Evolutionary conservation across 2,113 vertebrate genomes (phyloP).

Genomic region (Fulmarus glacialis): DNA sequence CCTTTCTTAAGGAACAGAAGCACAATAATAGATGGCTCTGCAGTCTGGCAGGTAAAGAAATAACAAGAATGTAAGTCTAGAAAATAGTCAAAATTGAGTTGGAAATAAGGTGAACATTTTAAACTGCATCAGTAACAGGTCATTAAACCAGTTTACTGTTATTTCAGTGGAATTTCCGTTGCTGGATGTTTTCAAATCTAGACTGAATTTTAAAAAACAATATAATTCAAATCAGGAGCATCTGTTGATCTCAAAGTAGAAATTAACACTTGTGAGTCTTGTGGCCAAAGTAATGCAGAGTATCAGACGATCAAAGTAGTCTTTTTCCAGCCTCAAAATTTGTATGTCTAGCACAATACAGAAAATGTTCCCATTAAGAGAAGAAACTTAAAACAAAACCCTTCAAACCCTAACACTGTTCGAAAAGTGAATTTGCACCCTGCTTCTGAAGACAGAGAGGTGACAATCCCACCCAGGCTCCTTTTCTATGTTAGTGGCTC

Average conservation of each 20-base stretch:
- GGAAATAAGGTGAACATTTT: background rate
- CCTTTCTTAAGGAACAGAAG: background rate
- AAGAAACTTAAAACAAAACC: constrained; percentile 8
- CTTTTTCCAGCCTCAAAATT: background rate
- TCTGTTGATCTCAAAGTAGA: background rate
- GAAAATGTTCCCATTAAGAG: background rate
- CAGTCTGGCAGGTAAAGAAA: background rate
- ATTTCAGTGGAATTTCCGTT: background rate
- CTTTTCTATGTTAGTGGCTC: background rate
- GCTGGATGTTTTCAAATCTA: background rate
- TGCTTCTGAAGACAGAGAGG: background rate
- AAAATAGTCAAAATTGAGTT: background rate
- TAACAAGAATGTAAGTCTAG: background rate
- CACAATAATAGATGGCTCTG: background rate
- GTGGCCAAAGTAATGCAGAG: background rate
- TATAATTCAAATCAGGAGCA: background rate
- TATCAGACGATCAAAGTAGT: background rate
- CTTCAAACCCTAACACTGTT: background rate
- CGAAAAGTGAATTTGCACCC: constrained; percentile 49
- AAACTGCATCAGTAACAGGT: background rate
- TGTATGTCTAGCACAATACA: background rate
- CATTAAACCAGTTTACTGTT: background rate
- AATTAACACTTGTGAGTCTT: background rate
- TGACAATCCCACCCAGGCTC: background rate
- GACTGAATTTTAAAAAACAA: background rate